Conservation (phyloP, 2,888 invertebrate species). For the Tanypteryx hageni region DNA sequence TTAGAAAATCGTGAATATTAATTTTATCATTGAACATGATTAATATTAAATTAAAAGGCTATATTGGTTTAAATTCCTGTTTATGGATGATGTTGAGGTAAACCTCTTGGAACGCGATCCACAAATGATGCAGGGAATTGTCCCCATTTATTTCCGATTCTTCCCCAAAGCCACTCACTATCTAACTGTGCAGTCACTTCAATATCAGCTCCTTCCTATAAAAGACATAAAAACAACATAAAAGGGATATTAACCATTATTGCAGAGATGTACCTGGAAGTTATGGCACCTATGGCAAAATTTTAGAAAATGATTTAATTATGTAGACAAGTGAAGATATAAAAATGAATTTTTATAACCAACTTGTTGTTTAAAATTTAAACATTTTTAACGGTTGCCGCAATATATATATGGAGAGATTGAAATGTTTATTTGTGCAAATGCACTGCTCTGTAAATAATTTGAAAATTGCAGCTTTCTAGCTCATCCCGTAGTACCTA, state of each 20-base stretch:
- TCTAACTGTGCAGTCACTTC: constrained; percentile 83
- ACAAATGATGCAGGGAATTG: constrained; percentile 90
- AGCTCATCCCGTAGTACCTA: too few relatives aligned
- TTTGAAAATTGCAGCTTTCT: too few relatives aligned
- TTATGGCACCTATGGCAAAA: too few relatives aligned
- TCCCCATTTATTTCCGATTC: constrained; percentile 81
- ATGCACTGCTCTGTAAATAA: too few relatives aligned
- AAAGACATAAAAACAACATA: constrained; percentile 68
- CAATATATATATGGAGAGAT: too few relatives aligned
- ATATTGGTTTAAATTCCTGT: not conserved
- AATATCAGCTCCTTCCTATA: constrained; percentile 80
- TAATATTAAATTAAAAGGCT: not conserved
- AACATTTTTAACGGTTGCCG: too few relatives aligned
- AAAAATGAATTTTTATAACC: too few relatives aligned
- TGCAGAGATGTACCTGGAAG: too few relatives aligned
- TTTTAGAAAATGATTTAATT: too few relatives aligned
- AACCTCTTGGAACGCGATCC: constrained; percentile 76
- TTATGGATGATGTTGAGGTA: constrained; percentile 34
- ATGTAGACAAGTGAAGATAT: too few relatives aligned
- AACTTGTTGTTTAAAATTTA: too few relatives aligned
- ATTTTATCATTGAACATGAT: not conserved
- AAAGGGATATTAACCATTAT: not conserved
- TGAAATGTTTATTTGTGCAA: too few relatives aligned
- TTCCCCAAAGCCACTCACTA: constrained; percentile 88
- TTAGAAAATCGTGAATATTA: not conserved